Percentiles rank a stretch among this genome's conserved stretches.
Evolutionary conservation across 2,113 vertebrate species (phyloP).

Genomic region (Bungarus multicinctus): DNA sequence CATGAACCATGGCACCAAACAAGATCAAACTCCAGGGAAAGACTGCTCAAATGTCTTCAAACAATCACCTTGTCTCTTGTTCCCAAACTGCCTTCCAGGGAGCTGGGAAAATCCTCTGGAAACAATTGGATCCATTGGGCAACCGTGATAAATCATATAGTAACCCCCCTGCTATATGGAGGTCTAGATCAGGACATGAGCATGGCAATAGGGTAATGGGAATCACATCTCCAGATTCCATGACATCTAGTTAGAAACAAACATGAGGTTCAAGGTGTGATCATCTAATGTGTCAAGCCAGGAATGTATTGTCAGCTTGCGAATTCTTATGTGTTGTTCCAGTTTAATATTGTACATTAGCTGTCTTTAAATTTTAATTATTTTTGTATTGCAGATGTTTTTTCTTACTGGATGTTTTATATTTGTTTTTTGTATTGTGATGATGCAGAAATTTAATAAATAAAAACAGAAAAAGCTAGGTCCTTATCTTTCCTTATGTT

Average conservation of each 20-base stretch:
- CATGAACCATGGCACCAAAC: neutral
- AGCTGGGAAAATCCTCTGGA: neutral
- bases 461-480: neutral
- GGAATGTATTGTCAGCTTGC: neutral
- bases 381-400: neutral
- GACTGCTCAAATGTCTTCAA: neutral
- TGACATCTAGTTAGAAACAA: neutral
- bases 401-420: neutral
- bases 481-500: neutral
- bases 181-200: neutral
- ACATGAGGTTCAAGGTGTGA: neutral
- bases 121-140: neutral
- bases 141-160: neutral
- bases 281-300: neutral
- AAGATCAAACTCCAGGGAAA: neutral
- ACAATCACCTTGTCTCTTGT: neutral
- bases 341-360: neutral
- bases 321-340: neutral
- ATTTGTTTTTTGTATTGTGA: neutral
- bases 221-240: neutral
- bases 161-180: neutral
- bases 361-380: neutral
- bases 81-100: neutral
- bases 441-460: neutral
- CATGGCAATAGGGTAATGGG: neutral